These are phyloP conservation scores for Monochamus alternatus DNA, from an alignment of 2,888 invertebrate species.

Conservation along the genomic window DNA sequence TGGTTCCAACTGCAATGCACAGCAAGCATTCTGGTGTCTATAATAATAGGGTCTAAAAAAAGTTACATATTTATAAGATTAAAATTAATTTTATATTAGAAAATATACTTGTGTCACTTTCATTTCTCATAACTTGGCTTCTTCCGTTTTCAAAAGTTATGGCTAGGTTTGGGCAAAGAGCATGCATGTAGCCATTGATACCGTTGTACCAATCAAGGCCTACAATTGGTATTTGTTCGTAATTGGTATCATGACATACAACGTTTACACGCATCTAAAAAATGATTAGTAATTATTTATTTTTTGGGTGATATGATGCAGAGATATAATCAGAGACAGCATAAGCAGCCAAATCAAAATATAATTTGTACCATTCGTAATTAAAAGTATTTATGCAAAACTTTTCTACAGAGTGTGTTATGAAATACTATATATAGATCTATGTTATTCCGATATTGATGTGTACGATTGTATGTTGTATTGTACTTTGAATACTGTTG, in stretches of 20 bases:
- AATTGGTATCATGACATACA: slow-evolving; percentile 71
- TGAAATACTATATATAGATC: too few relatives aligned
- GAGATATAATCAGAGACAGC: too few relatives aligned
- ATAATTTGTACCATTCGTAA: too few relatives aligned
- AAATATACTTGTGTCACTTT: slow-evolving; percentile 85
- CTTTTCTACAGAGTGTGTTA: too few relatives aligned
- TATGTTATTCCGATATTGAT: too few relatives aligned
- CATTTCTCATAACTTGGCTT: slow-evolving; percentile 91
- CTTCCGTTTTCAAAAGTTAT: slow-evolving; percentile 92
- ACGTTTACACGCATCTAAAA: slow-evolving; percentile 85
- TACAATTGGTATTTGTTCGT: slow-evolving; percentile 75
- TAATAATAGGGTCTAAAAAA: slow-evolving; percentile 82
- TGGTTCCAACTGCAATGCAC: slow-evolving; percentile 94
- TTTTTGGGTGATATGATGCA: not conserved
- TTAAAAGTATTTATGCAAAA: too few relatives aligned
- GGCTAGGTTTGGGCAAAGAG: slow-evolving; percentile 82
- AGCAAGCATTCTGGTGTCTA: slow-evolving; percentile 88
- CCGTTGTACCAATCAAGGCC: slow-evolving; percentile 93
- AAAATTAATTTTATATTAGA: not conserved
- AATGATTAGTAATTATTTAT: not conserved
- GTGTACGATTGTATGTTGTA: too few relatives aligned
- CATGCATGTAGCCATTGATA: slow-evolving; percentile 79
- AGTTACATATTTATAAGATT: not conserved
- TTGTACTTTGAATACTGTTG: too few relatives aligned
- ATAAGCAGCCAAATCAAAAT: too few relatives aligned